Percentiles rank a stretch among this genome's conserved stretches.
Conservation (phyloP, 1,140 invertebrate species). For the Globodera rostochiensis region DNA sequence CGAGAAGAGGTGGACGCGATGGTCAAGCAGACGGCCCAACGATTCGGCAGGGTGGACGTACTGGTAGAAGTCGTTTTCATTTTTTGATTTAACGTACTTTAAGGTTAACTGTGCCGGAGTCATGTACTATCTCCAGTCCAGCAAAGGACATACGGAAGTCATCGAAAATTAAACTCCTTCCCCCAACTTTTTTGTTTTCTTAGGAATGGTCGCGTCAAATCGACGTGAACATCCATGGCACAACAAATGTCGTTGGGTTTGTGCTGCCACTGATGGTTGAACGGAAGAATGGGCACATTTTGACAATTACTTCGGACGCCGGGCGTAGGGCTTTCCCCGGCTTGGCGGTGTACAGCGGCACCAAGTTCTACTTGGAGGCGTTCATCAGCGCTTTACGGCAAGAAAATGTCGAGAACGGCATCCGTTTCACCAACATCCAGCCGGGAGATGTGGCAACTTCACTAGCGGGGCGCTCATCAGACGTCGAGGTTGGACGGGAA, state of each 20-base stretch:
- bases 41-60: constrained; percentile 67
- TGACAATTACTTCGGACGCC: constrained; percentile 69
- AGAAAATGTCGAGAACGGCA: constrained; percentile 65
- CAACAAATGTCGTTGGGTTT: constrained; percentile 67
- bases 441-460: constrained; percentile 69
- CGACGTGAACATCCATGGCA: constrained; percentile 68
- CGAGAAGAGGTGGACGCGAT: constrained; percentile 44
- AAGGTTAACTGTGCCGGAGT: constrained; percentile 67
- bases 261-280: constrained; percentile 67
- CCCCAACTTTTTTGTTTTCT: background rate
- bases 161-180: background rate
- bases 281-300: constrained; percentile 66
- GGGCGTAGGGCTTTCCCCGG: constrained; percentile 68
- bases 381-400: constrained; percentile 67
- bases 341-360: constrained; percentile 68
- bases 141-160: constrained; percentile 66
- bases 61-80: constrained; percentile 41
- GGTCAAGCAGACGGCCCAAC: constrained; percentile 31
- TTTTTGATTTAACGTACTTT: background rate
- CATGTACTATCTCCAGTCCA: constrained; percentile 68
- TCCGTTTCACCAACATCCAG: constrained; percentile 68
- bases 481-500: constrained; percentile 64
- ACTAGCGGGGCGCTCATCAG: constrained; percentile 65
- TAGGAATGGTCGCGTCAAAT: constrained; percentile 67
- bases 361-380: constrained; percentile 69